phyloP scores from a whole-genome alignment of 2,797 vertebrate genomes.

The Crypturellus tataupa region DNA sequence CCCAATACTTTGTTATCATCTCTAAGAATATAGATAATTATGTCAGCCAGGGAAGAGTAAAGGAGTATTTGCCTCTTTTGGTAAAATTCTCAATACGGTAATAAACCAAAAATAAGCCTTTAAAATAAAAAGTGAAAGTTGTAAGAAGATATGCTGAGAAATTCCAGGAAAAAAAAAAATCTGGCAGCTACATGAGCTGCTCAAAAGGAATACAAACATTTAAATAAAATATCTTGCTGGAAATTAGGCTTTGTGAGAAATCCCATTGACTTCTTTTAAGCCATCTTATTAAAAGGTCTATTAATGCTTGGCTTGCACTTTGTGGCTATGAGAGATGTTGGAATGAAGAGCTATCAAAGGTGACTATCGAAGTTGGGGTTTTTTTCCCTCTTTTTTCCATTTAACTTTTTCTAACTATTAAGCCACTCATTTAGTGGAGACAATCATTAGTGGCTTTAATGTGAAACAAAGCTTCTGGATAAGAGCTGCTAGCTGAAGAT shows the following conservation, averaged over 20 bases:
- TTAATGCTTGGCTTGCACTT: slow-evolving; percentile 69
- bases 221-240: slow-evolving; percentile 48
- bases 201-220: slow-evolving; percentile 57
- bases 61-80: neutral
- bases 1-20: neutral
- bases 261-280: slow-evolving; percentile 62
- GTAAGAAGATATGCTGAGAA: neutral
- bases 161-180: slow-evolving; percentile 12
- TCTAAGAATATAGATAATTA: neutral
- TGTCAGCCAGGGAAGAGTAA: neutral
- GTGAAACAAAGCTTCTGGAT: slow-evolving; percentile 82
- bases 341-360: slow-evolving; percentile 74
- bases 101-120: neutral
- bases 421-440: slow-evolving; percentile 77
- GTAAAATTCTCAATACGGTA: neutral
- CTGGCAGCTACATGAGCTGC: neutral
- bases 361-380: slow-evolving; percentile 66
- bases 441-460: slow-evolving; percentile 81
- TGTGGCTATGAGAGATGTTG: slow-evolving; percentile 64
- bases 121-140: neutral
- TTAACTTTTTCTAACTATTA: slow-evolving; percentile 79
- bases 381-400: slow-evolving; percentile 17
- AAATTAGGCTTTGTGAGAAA: slow-evolving; percentile 63
- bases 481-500: slow-evolving; percentile 82
- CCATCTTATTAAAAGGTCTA: slow-evolving; percentile 68